A percentile compares a stretch with the other conserved stretches of the same genome.
These are phyloP conservation scores for Ichneumoninae sp. DNA, from an alignment of 2,888 invertebrate genomes.

Conservation along the genomic window DNA sequence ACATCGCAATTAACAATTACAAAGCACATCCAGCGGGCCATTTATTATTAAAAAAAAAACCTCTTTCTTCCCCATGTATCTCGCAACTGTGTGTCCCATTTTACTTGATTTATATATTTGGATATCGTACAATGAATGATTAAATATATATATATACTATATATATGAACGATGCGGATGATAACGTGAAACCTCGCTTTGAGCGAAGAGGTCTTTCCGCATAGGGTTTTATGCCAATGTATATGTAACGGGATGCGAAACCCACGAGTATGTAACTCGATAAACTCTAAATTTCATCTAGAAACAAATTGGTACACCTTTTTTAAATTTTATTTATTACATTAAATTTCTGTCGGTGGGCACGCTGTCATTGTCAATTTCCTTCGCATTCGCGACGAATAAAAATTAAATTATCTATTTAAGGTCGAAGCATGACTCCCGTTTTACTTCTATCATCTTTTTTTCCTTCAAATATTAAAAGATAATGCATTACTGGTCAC, in stretches of 20 bases:
- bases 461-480: neutral
- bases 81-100: slow-evolving; percentile 11
- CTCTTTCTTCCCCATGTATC: neutral
- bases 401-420: slow-evolving; percentile 7
- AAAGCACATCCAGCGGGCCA: slow-evolving; percentile 64
- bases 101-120: slow-evolving; percentile 19
- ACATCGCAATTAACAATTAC: slow-evolving; percentile 63
- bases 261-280: slow-evolving; percentile 35
- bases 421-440: slow-evolving; percentile 13
- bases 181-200: slow-evolving; percentile 19
- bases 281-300: slow-evolving; percentile 44
- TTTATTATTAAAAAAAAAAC: slow-evolving; percentile 34
- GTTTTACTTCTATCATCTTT: slow-evolving; percentile 4
- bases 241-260: slow-evolving; percentile 33
- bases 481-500: slow-evolving; percentile 6
- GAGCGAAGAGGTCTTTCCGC: slow-evolving; percentile 17
- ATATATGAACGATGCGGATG: slow-evolving; percentile 33
- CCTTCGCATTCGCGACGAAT: slow-evolving; percentile 12
- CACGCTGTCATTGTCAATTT: slow-evolving; percentile 13
- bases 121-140: slow-evolving; percentile 15
- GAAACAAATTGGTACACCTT: slow-evolving; percentile 32
- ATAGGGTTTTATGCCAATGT: neutral
- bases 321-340: slow-evolving; percentile 16
- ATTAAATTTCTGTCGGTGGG: slow-evolving; percentile 8
- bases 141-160: slow-evolving; percentile 29